Percentiles rank a stretch among this genome's conserved stretches.
Conservation (phyloP, 2,797 vertebrate genomes). For the Scyliorhinus canicula region DNA sequence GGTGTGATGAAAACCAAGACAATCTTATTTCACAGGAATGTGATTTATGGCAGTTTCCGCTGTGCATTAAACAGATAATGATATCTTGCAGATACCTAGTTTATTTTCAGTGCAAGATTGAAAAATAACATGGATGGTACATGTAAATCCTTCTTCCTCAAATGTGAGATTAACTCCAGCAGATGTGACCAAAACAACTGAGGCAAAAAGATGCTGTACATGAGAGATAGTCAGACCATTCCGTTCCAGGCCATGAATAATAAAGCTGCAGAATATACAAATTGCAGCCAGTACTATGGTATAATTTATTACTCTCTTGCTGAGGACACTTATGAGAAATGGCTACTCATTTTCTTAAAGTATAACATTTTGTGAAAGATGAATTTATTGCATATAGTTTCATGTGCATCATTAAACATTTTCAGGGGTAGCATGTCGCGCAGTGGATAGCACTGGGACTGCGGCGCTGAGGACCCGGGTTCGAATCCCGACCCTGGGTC, state of each 20-base stretch:
- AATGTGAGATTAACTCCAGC: neutral
- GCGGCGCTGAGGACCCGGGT: too few species aligned
- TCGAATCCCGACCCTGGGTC: too few species aligned
- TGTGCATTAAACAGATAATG: neutral
- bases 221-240: neutral
- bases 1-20: neutral
- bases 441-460: too few species aligned
- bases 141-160: neutral
- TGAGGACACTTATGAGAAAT: neutral
- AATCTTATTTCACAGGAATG: neutral
- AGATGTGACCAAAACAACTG: neutral
- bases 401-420: neutral
- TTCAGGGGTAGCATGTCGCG: too few species aligned
- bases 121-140: neutral
- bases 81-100: neutral
- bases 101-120: neutral
- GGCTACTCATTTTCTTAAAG: neutral
- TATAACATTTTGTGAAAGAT: neutral
- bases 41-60: conserved; percentile 3
- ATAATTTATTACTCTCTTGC: neutral
- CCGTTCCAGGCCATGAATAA: neutral
- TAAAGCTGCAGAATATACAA: neutral
- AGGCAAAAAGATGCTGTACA: neutral
- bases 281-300: neutral
- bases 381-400: neutral